A percentile compares a stretch with the other conserved stretches of the same genome.
Conservation (phyloP, 2,888 invertebrate species). For the Lymantria monacha region DNA sequence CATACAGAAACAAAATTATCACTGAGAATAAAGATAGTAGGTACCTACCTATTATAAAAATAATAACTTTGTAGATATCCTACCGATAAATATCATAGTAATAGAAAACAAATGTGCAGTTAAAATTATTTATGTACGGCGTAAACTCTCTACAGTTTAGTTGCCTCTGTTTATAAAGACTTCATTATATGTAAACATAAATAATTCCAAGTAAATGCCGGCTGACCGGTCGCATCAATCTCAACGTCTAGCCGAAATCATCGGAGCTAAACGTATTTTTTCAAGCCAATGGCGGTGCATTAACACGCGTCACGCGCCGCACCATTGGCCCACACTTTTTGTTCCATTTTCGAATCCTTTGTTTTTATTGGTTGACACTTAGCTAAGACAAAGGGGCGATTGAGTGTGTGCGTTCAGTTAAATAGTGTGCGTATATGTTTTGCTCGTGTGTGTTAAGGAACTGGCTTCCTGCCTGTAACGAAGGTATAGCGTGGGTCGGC, state of each 20-base stretch:
- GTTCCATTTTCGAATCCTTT: constrained; percentile 81
- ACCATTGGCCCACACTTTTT: constrained; percentile 79
- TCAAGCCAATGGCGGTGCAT: constrained; percentile 80
- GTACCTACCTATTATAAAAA: too few species aligned
- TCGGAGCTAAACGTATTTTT: constrained; percentile 79
- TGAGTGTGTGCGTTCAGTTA: constrained; percentile 67
- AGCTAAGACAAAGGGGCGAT: constrained; percentile 81
- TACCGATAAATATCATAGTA: too few species aligned
- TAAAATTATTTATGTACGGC: not conserved
- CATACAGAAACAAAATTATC: too few species aligned
- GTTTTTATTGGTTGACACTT: constrained; percentile 83
- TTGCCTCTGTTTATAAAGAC: constrained; percentile 14
- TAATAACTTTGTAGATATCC: too few species aligned
- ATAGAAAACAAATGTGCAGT: too few species aligned
- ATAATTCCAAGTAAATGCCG: constrained; percentile 55
- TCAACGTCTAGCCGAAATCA: constrained; percentile 74
- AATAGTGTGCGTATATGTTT: constrained; percentile 42
- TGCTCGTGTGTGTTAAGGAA: constrained; percentile 75
- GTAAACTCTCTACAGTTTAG: not conserved
- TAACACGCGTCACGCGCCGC: constrained; percentile 76
- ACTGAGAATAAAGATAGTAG: too few species aligned
- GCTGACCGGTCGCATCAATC: constrained; percentile 67
- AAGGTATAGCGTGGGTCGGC: constrained; percentile 54
- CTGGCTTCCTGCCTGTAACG: constrained; percentile 58
- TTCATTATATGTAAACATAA: constrained; percentile 38